Evolutionary conservation across 2,888 invertebrate genomes (phyloP).

Genomic region (Alviniconcha strummeri): DNA sequence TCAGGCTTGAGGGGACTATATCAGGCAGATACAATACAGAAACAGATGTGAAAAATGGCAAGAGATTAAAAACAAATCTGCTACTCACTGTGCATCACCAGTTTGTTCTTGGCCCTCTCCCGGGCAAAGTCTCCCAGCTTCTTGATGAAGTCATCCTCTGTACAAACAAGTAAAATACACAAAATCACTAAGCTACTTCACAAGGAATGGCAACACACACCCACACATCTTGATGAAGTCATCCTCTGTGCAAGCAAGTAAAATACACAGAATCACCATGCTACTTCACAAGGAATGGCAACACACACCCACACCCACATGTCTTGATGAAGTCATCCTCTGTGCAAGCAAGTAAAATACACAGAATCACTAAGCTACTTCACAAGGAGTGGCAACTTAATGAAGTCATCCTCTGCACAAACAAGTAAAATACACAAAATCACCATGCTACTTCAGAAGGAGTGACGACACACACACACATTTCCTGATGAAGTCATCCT

Average conservation of each 20-base stretch:
- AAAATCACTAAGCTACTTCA: not conserved
- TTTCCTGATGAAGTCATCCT: constrained; percentile 63
- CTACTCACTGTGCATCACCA: constrained; percentile 66
- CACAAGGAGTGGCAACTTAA: constrained; percentile 38
- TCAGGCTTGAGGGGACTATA: too few relatives aligned
- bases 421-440: not conserved
- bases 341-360: constrained; percentile 41
- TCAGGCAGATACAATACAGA: too few relatives aligned
- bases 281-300: not conserved
- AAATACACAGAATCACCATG: not conserved
- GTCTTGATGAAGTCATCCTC: constrained; percentile 65
- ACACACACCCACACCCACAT: constrained; percentile 47
- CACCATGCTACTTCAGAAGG: not conserved
- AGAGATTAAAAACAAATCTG: too few relatives aligned
- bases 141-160: constrained; percentile 67
- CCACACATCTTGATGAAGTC: constrained; percentile 64
- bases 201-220: not conserved
- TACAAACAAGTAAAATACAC: constrained; percentile 26
- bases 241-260: constrained; percentile 55
- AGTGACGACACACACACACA: constrained; percentile 46
- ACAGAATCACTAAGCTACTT: not conserved
- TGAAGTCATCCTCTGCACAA: constrained; percentile 65
- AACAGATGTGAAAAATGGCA: too few relatives aligned
- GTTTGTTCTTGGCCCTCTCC: constrained; percentile 60
- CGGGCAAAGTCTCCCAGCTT: constrained; percentile 61